Conservation (phyloP, 2,113 vertebrate species). For the Plotosus lineatus region DNA sequence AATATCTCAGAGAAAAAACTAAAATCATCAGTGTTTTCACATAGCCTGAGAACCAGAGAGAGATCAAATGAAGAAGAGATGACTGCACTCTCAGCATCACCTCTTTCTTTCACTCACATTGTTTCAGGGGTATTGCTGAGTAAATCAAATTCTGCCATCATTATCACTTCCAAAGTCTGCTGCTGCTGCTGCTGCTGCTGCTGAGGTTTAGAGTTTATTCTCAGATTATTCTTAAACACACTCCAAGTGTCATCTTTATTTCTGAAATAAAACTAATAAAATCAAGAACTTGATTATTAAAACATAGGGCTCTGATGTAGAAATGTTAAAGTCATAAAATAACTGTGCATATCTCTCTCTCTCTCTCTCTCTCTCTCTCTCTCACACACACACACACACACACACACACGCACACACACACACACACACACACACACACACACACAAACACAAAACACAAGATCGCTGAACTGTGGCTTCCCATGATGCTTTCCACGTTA, state of each 20-base stretch:
- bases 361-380: no score
- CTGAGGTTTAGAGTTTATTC: background rate
- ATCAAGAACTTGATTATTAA: background rate
- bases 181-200: background rate
- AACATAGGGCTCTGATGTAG: background rate
- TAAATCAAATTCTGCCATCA: slow-evolving; percentile 59
- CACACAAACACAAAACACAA: no score
- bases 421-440: no score
- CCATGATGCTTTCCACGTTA: no score
- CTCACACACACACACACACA: no score
- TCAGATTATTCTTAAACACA: background rate
- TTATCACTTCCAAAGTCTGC: slow-evolving; percentile 53
- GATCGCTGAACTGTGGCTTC: no score
- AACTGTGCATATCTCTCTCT: no score
- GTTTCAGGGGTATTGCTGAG: slow-evolving; percentile 65
- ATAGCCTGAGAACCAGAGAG: slow-evolving; percentile 27
- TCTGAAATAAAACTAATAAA: background rate
- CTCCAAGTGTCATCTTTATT: slow-evolving; percentile 3
- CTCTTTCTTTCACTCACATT: slow-evolving; percentile 62
- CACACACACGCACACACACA: no score
- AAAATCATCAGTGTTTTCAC: slow-evolving; percentile 60
- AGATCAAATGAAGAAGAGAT: slow-evolving; percentile 41
- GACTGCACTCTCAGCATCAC: slow-evolving; percentile 54
- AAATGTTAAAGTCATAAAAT: no score
- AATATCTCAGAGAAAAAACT: slow-evolving; percentile 26